Evolutionary conservation across 2,113 vertebrate species (phyloP), one percentile per base, ranked within the genome.

Genomic region (Rostratula benghalensis): DNA sequence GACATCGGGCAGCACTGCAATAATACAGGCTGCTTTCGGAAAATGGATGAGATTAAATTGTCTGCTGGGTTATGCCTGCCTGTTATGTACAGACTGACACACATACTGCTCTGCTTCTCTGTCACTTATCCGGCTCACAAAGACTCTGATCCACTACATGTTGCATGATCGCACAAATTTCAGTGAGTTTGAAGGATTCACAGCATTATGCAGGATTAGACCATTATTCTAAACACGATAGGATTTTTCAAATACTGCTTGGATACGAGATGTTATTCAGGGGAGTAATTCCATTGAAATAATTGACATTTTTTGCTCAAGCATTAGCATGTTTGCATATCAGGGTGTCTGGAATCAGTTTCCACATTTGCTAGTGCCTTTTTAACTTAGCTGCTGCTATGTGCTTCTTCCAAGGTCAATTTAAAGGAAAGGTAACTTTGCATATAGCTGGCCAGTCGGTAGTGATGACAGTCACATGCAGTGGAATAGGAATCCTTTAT

Each of bases 1-100:
- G 23, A 78, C 64, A 73, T 74, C 37, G 92, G 69, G 53, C 87
- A 96, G 53, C 51, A 70, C 15, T 93, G 63, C 74, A 94, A 60
- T 91, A 87, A 50, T 74, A 57, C 59, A 69, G 61, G 54, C 94
- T 87, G 33, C 25, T 79, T 93, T 86, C 19, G 6, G 82, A 94
- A 97, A 76, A 83, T 1, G 23, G 45, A 76, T 91, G 54, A 83
- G 93, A 92, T 73, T 94, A 94, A 94, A 93, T 56, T 88, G 68
- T 78, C 90, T 94, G 43, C 48, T 84, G n/a, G 51, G 68, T 53
- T 95, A 19, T 53, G 53, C 27, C 43, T 95, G 61, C 57, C 30
- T 87, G 50, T 84, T 73, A 31, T 4, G 9, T 50, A 53, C 48
- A n/a, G 74, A 69, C 70, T 82, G 45, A n/a, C 15, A 35, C 56